Evolutionary conservation across 2,888 invertebrate genomes (phyloP).

Genomic region (Unio pictorum): DNA sequence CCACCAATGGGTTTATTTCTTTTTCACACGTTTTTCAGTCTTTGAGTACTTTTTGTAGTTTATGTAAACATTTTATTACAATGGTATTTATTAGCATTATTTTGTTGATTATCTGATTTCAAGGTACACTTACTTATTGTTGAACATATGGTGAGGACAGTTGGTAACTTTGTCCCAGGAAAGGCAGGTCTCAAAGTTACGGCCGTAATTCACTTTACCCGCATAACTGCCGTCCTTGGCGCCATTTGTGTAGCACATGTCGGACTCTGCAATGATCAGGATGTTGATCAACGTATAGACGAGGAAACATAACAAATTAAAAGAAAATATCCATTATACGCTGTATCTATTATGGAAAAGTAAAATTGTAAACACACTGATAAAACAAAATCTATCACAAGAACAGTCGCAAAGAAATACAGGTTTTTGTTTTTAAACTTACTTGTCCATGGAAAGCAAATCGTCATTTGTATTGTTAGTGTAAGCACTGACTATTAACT

Average conservation of each 20-base stretch:
- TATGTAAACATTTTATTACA: constrained; percentile 1
- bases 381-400: too few relatives aligned
- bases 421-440: too few relatives aligned
- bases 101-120: background rate
- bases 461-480: too few relatives aligned
- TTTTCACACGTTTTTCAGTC: background rate
- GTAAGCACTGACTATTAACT: too few relatives aligned
- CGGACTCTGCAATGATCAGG: constrained; percentile 19
- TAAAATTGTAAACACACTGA: too few relatives aligned
- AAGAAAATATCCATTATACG: constrained; percentile 4
- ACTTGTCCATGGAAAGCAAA: too few relatives aligned
- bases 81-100: constrained; percentile 6
- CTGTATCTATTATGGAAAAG: too few relatives aligned
- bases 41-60: background rate
- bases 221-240: constrained; percentile 37
- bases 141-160: constrained; percentile 31
- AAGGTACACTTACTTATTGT: background rate
- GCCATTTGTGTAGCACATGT: constrained; percentile 28
- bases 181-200: constrained; percentile 35
- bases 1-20: background rate
- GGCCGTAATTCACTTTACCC: constrained; percentile 35
- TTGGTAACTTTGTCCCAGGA: constrained; percentile 38
- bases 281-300: background rate
- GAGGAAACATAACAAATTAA: constrained; percentile 1
- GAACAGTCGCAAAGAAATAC: too few relatives aligned